Evolutionary conservation across 2,113 vertebrate species (phyloP).

Genomic region (Anhinga rufa): DNA sequence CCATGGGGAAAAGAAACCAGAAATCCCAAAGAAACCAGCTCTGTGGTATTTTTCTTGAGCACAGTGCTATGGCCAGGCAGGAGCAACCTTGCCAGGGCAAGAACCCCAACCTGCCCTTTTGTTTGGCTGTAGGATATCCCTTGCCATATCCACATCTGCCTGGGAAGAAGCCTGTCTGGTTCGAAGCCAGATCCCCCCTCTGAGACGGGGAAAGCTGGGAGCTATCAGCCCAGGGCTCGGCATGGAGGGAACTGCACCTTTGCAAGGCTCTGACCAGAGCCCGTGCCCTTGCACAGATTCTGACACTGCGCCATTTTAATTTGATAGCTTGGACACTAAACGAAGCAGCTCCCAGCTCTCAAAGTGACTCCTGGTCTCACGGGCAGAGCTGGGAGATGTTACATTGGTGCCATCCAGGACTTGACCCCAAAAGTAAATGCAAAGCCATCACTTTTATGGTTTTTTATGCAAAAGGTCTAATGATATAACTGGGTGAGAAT

Average conservation of each 20-base stretch:
- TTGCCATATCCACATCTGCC: rapidly evolving
- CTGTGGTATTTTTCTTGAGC: not conserved
- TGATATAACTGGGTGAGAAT: not conserved
- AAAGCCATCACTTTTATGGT: not conserved
- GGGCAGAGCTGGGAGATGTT: not conserved
- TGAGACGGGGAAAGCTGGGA: not conserved
- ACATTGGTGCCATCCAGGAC: not conserved
- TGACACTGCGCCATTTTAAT: not conserved
- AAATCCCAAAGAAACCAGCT: not conserved
- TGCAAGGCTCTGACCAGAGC: not conserved
- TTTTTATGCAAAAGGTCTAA: not conserved
- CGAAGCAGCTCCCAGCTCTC: not conserved
- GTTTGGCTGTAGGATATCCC: not conserved
- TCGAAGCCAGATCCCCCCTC: not conserved
- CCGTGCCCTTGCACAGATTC: not conserved
- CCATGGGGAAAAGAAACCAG: not conserved
- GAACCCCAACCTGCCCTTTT: not conserved
- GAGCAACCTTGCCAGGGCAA: not conserved
- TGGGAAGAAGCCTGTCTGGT: not conserved
- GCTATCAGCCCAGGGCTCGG: not conserved
- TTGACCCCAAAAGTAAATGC: not conserved
- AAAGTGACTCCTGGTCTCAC: not conserved
- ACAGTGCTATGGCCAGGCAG: not conserved
- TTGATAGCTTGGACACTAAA: not conserved
- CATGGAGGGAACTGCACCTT: not conserved